Evolutionary conservation across 2,888 invertebrate species (phyloP).

Genomic region (Nomada ferruginata): DNA sequence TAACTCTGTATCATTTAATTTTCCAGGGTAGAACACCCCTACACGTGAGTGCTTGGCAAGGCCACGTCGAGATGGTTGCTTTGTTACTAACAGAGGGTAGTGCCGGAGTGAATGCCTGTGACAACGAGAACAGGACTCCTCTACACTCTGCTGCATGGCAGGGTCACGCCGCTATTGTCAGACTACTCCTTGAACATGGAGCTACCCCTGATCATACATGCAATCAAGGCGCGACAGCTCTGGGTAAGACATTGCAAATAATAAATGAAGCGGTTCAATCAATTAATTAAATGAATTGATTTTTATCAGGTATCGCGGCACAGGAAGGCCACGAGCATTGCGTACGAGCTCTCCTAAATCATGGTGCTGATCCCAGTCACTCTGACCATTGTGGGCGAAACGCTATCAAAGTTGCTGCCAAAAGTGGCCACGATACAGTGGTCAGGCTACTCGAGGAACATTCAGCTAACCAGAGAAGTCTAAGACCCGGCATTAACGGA

Average conservation of each 20-base stretch:
- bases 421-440: constrained; percentile 95
- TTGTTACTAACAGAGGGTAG: constrained; percentile 92
- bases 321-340: constrained; percentile 98
- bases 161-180: constrained; percentile 94
- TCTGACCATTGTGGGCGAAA: constrained; percentile 95
- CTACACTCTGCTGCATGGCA: constrained; percentile 98
- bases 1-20: neutral
- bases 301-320: constrained; percentile 92
- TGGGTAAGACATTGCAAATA: constrained; percentile 85
- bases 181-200: constrained; percentile 91
- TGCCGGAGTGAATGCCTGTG: constrained; percentile 94
- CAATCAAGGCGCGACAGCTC: constrained; percentile 97
- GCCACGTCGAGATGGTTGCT: constrained; percentile 96
- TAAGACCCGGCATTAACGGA: constrained; percentile 81
- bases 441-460: constrained; percentile 91
- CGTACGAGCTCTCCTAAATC: constrained; percentile 92
- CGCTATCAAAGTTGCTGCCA: constrained; percentile 94
- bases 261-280: neutral
- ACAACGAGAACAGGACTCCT: constrained; percentile 94
- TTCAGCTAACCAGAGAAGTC: constrained; percentile 81
- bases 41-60: constrained; percentile 97
- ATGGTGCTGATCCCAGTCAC: constrained; percentile 94
- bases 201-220: constrained; percentile 95
- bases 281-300: constrained; percentile 5
- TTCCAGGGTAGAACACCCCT: constrained; percentile 92